Evolutionary conservation across 2,888 invertebrate species (phyloP), one percentile per base, ranked within the genome.

Genomic region (Drosophila yooni): DNA sequence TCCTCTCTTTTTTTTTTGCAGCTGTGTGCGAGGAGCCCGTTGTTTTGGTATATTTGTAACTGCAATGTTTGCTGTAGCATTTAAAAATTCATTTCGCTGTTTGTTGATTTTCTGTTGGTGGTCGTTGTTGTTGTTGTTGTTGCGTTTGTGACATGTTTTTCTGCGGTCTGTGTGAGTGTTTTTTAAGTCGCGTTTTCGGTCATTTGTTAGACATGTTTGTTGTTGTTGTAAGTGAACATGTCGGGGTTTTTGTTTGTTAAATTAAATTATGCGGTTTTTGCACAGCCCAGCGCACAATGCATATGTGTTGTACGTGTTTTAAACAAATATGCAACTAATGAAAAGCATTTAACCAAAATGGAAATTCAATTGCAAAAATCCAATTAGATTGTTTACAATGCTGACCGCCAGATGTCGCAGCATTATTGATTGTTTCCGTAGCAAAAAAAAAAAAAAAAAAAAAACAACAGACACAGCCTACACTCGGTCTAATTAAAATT

Each of bases 181-280:
- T 82, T 81, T 81, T 79, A 58, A 66, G 61, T 57, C 70, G 36
- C 40, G 27, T 50, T 40, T 71, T 38, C 36, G 33, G 50, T 59
- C 58, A 65, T 70, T 70, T 68, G 66, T 25, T 57, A 60, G 46
- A 57, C 21, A 27, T 51, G 29, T 27, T 29, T 18, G 40, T n/a
- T 40, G 27, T 43, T 46, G 43, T 53, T 67, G 53, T 53, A 21
- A 79, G 74, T 73, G 83, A 69, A 87, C 85, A 85, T 85, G 83
- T 73, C 84, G 83, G 58, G 78, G 81, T 83, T 83, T 70, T 83
- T 85, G 85, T 87, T 76, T 80, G 82, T 80, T 65, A 87, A 85
- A 85, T 85, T 80, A 87, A 85, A 85, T 87, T 80, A 85, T 85
- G 85, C 85, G 85, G 85, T 85, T 82, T 81, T 61, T 70, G 56